Evolutionary conservation across 2,888 invertebrate species (phyloP), one percentile per base, ranked within the genome.

Genomic region (Melanophora roralis): DNA sequence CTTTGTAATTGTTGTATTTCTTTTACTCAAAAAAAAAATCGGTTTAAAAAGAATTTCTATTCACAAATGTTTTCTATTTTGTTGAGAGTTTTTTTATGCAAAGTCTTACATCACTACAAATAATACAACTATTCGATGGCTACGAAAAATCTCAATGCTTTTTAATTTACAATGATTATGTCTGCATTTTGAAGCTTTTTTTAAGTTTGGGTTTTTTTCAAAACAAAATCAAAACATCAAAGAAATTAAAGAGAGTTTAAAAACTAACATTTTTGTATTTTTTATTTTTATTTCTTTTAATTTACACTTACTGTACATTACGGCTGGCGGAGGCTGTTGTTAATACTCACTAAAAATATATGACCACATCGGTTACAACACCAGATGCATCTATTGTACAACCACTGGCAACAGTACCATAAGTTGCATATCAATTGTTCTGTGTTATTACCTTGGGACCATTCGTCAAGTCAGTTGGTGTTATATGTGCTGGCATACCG

Each of bases 361-460:
- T 84, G 71, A 84, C 81, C 55, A 83, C 79, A 78, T 84, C 83
- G 60, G 78, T 77, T 34, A 81, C 71, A 38, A 81, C 45, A 55
- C 77, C 55, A 8, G 64, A 19, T 34, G 62, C 21, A 2, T 72
- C 68, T 11, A 59, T 40, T 12, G 73, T 45, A 49, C 77, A 51
- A 36, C 76, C 78, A 43, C 71, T 45, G 9, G 78, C 55, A 69
- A 73, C 65, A 14, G 55, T 21, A 68, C 68, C 72, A 65, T 76
- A 75, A 1, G 82, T 74, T 69, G 81, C 84, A 84, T 84, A 84
- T 84, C 84, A 84, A 84, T 84, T 84, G 71, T 74, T 74, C 77
- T 72, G 82, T 40, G 81, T 59, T 51, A 79, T 16, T 7, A 80
- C 40, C 51, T 83, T 83, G 11, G 74, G 60, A 34, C 60, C 75